phyloP scores from a whole-genome alignment of 2,113 vertebrate species.

The Mus musculus region DNA sequence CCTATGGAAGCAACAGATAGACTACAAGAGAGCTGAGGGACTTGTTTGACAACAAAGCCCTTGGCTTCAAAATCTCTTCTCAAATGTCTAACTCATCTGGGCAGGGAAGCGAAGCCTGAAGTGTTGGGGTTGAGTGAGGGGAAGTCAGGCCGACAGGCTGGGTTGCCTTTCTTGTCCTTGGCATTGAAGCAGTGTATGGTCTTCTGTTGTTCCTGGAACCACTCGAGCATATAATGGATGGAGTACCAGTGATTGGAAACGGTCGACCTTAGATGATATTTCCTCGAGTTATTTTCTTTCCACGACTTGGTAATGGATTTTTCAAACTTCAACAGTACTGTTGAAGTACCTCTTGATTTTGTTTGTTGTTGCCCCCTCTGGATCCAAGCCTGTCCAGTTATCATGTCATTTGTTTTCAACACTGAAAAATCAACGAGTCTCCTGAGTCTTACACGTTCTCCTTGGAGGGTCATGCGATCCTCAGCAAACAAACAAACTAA shows the following conservation, averaged over 20 bases:
- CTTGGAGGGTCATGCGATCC: slow-evolving; percentile 63
- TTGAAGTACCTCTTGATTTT: slow-evolving; percentile 87
- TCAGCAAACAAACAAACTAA: slow-evolving; percentile 78
- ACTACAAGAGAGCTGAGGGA: background rate
- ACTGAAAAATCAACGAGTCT: slow-evolving; percentile 67
- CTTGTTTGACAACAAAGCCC: slow-evolving; percentile 35
- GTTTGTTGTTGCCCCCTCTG: slow-evolving; percentile 74
- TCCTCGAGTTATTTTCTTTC: slow-evolving; percentile 89
- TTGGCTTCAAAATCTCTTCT: slow-evolving; percentile 1
- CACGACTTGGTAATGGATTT: slow-evolving; percentile 84
- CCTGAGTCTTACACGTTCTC: slow-evolving; percentile 69
- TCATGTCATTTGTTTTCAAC: slow-evolving; percentile 77
- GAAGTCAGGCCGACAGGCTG: slow-evolving; percentile 83
- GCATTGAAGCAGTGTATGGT: slow-evolving; percentile 85
- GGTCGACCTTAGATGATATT: slow-evolving; percentile 85
- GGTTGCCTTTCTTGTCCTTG: slow-evolving; percentile 87
- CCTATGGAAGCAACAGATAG: background rate
- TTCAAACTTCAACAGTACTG: slow-evolving; percentile 85
- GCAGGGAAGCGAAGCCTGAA: slow-evolving; percentile 74
- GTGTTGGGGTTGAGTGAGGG: slow-evolving; percentile 76
- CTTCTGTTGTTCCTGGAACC: slow-evolving; percentile 90
- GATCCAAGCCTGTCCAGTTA: slow-evolving; percentile 67
- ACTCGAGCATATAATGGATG: slow-evolving; percentile 88
- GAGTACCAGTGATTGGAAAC: slow-evolving; percentile 89
- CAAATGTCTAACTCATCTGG: slow-evolving; percentile 9